Base-by-base conservation (phyloP, 2,888 invertebrate species). In the Pecten maximus region DNA sequence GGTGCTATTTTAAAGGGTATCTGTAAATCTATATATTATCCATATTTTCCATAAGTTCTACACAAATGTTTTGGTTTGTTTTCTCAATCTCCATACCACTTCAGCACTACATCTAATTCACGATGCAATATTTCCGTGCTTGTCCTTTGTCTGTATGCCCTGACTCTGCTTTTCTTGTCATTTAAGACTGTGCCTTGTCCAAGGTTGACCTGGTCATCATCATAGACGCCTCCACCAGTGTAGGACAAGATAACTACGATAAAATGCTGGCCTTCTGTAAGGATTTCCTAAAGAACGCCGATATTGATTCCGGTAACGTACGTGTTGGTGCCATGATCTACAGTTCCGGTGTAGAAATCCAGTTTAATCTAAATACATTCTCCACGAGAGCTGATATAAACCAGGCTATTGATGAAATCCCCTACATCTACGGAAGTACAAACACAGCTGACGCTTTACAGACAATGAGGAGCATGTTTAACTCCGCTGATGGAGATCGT, bases 391-490 rank as follows among this genome's bases (percentile, higher is more conserved):
- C 92, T 39, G 94, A 92, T 8, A 90, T 95, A 3, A 93, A 92
- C 88, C 91, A 91, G 39, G 95, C 95, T 35, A 94, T 95, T 54
- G 94, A 93, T 87, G 90, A 90, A 3, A 94, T 95, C 44, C 94
- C 94, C 6, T 95, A 95, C 89, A 93, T 93, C 35, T 94, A 94
- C 88, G 95, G 95, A 28, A 95, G 95, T 88, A 96, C 96, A 35
- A 95, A 96, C 93, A 96, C 96, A 16, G 95, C 95, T 15, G 94
- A 94, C 89, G 96, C 95, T n/a, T 91, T 96, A 0, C 91, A 94
- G n/a, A 92, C 94, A n/a, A 94, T 95, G 94, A 94, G 95, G 50
- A 88, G 91, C 60, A 94, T 95, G 94, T 96, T 95, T 91, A 93
- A 93, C 4, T 88, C 90, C n/a, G 89, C 87, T 19, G 94, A 93